Base-by-base conservation (phyloP, 2,797 vertebrate species). In the Glossophaga mutica region DNA sequence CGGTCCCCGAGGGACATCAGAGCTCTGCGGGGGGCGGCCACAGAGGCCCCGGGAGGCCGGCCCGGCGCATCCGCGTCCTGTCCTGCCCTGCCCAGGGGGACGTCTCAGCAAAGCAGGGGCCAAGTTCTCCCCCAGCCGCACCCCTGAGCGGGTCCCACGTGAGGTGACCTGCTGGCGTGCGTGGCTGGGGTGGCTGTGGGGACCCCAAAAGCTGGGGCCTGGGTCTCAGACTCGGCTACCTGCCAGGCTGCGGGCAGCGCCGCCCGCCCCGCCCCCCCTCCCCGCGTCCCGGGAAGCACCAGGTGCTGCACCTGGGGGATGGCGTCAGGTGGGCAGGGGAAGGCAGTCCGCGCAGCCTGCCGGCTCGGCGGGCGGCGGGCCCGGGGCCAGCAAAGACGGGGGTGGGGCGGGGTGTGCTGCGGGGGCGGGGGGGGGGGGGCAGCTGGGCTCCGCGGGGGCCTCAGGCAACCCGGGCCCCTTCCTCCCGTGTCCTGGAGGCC, bases 261-360 rank as follows among this genome's bases (percentile, higher is more conserved):
- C 12, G 0, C 52, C 50, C 1, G 0, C 2, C 62, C 29, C 1
- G n/a, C n/a, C n/a, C n/a, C n/a, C n/a, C n/a, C n/a, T n/a, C n/a
- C n/a, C n/a, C n/a, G n/a, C n/a, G 1, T 24, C n/a, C 10, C 14
- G 16, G 62, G n/a, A 62, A 22, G 42, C 29, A 24, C 15, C 18
- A 0, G 14, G 32, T 5, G 2, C 34, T 2, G 9, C 77, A 21
- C 11, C 29, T 4, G 39, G 8, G 12, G 4, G 18, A 2, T 4
- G 14, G 12, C 46, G 59, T 3, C 9, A 2, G 59, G 32, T 1
- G 11, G 37, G 62, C 48, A 32, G 0, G 2, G 29, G 48, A 32
- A 65, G 21, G n/a, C 11, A 1, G 2, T 12, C 18, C 4, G 0
- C 2, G 14, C 9, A 11, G n/a, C 48, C 21, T 0, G 2, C 11